These are phyloP conservation scores for Pentamera pediparva DNA, from an alignment of 53 echinoderm and acorn worm species.

Conservation along the genomic window DNA sequence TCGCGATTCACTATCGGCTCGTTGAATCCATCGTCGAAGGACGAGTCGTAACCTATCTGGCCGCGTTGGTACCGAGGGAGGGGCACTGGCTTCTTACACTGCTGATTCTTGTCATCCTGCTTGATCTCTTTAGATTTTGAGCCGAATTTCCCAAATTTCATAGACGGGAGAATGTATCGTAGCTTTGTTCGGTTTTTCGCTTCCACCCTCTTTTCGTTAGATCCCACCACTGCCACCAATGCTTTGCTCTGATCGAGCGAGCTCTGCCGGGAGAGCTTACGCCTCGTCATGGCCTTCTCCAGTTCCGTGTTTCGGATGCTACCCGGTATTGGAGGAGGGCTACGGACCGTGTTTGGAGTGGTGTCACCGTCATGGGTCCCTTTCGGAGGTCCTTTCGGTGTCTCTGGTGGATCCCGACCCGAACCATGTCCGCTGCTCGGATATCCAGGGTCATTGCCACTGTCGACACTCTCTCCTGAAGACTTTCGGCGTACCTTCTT, in stretches of 20 bases:
- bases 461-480: slow-evolving; percentile 16
- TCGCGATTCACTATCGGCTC: no score
- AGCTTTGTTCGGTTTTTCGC: slow-evolving; percentile 25
- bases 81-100: slow-evolving; percentile 53
- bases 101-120: slow-evolving; percentile 20
- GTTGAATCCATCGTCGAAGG: not conserved
- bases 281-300: slow-evolving; percentile 65
- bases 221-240: not conserved
- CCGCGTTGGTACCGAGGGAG: slow-evolving; percentile 48
- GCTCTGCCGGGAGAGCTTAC: slow-evolving; percentile 46
- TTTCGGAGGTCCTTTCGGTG: not conserved
- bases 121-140: slow-evolving; percentile 40
- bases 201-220: not conserved
- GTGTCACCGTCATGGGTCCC: not conserved
- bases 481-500: slow-evolving; percentile 71
- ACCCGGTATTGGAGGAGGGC: slow-evolving; percentile 21
- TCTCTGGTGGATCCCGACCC: not conserved
- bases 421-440: not conserved
- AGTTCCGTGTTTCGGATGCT: slow-evolving; percentile 55
- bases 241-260: slow-evolving; percentile 24
- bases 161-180: slow-evolving; percentile 35
- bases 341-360: slow-evolving; percentile 1
- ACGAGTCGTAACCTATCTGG: not conserved
- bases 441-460: slow-evolving; percentile 4
- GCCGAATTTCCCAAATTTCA: slow-evolving; percentile 33